Evolutionary conservation across 2,113 vertebrate genomes (phyloP).

Genomic region (Indicator maculatus): DNA sequence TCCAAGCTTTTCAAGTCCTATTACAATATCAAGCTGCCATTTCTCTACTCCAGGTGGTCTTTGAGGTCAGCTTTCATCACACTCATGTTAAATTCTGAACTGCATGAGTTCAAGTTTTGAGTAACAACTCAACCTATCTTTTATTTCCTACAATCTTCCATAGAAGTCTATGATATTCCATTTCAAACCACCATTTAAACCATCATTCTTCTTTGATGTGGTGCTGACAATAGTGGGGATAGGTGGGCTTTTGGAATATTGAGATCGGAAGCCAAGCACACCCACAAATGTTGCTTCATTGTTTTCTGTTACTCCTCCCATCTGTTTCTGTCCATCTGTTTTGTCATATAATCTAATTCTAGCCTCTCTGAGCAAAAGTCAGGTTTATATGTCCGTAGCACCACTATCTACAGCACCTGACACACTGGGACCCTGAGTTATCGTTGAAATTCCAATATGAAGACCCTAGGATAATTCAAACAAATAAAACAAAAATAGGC

Average conservation of each 20-base stretch:
- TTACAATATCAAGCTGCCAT: neutral
- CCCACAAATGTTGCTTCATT: slow-evolving; percentile 26
- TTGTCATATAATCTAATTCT: slow-evolving; percentile 13
- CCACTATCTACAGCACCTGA: neutral
- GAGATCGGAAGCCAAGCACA: slow-evolving; percentile 18
- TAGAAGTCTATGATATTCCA: neutral
- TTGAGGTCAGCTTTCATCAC: neutral
- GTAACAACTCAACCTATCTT: neutral
- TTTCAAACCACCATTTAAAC: neutral
- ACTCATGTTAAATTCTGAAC: neutral
- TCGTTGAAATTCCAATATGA: neutral
- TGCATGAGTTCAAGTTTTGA: neutral
- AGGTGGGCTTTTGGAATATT: neutral
- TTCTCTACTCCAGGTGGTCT: neutral
- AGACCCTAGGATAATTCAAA: neutral
- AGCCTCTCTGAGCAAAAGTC: neutral
- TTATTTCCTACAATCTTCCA: neutral
- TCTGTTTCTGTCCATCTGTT: slow-evolving; percentile 50
- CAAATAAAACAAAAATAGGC: neutral
- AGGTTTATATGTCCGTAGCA: neutral
- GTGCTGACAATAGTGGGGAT: neutral
- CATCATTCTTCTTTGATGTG: neutral
- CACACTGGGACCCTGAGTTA: neutral
- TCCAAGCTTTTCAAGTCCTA: neutral
- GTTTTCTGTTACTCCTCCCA: slow-evolving; percentile 49